Base-by-base conservation (phyloP, 2,888 invertebrate genomes). In the Eristalis pertinax region DNA sequence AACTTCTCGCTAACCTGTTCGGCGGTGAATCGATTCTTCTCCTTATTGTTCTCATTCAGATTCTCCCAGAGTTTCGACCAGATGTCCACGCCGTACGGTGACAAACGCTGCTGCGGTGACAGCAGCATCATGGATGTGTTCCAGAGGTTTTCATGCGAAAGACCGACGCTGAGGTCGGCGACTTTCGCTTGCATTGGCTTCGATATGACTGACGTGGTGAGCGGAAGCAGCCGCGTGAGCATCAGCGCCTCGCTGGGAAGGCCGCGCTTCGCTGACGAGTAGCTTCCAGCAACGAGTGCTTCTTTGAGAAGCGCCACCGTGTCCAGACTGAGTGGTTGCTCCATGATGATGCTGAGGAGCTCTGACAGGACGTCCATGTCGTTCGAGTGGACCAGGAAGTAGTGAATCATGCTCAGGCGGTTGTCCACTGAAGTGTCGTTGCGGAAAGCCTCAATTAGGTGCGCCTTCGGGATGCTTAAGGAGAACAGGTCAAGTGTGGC, bases 31-130 rank as follows among this genome's bases (percentile, higher is more conserved):
- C 95, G 94, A 15, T 93, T 95, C 88, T 94, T 94, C 69, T 95
- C 95, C 89, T 95, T 95, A 19, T 94, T 94, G 60, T 94, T 93
- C 90, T 94, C 95, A 69, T 94, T 94, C 41, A 96, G 94, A 87
- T 95, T 95, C 89, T 95, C 96, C 97, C 97, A 97, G 89, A 97
- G 93, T 87, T 96, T 95, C 58, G 97, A 97, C 97, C 97, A 97
- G 90, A 96, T 95, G 92, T 97, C 97, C 88, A 95, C 95, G 70
- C 96, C 94, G 92, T 97, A 97, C 79, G 97, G 97, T n/a, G 96
- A 95, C 65, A 97, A 94, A 86, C 97, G 94, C 92, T 97, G 97
- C 78, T 97, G 96, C 1, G 97, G 97, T 3, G 97, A 96, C 73
- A 97, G 93, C 68, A 98, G 94, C 95, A 97, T 97, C 93, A 96